A percentile compares a stretch with the other conserved stretches of the same genome.
Evolutionary conservation across 2,888 invertebrate genomes (phyloP).

Genomic region (Lumbricus terrestris): DNA sequence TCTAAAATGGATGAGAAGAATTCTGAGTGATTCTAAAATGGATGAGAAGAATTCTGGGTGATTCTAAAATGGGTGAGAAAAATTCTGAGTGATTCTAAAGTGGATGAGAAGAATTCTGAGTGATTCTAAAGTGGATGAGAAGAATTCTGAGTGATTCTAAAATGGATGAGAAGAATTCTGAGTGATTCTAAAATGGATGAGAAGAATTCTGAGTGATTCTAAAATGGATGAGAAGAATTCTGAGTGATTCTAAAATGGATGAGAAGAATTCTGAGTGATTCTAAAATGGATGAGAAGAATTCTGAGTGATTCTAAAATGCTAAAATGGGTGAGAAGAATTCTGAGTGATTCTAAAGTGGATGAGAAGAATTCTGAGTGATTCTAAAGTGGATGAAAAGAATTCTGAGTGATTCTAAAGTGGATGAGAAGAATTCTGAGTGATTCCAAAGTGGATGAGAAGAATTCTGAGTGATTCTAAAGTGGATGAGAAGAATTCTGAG

Average conservation of each 20-base stretch:
- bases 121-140: neutral
- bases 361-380: neutral
- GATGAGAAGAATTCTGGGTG: neutral
- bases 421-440: neutral
- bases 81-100: neutral
- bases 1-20: neutral
- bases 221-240: neutral
- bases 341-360: neutral
- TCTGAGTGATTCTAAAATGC: neutral
- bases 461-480: neutral
- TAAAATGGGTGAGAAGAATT: too few relatives aligned
- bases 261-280: neutral
- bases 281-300: neutral
- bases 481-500: neutral
- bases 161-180: neutral
- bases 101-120: neutral
- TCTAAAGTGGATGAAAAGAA: neutral
- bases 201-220: neutral
- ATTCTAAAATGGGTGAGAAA: neutral
- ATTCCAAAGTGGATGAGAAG: neutral
- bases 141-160: neutral
- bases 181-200: neutral
- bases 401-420: neutral
- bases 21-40: neutral
- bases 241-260: neutral